Conservation (phyloP, 2,888 invertebrate genomes). For the Ectobius pallidus region DNA sequence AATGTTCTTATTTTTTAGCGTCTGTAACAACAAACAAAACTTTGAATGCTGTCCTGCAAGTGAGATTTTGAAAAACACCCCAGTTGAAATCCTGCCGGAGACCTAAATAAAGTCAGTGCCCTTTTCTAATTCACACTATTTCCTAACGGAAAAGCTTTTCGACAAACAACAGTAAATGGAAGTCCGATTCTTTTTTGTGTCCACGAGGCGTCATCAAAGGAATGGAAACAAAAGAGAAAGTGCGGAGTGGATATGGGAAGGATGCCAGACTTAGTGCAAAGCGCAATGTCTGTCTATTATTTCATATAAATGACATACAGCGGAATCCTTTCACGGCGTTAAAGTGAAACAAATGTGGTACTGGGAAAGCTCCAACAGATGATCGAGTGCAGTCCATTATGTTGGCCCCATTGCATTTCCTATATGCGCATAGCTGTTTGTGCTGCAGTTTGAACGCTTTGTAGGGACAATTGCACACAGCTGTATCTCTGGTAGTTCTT, state of each 20-base stretch:
- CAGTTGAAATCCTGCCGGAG: too few relatives aligned
- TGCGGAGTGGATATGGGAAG: not conserved
- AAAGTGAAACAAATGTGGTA: slow-evolving; percentile 5
- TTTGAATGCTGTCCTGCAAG: too few relatives aligned
- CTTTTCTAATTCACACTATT: not conserved
- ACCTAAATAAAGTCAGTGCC: too few relatives aligned
- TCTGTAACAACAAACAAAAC: too few relatives aligned
- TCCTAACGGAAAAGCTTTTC: not conserved
- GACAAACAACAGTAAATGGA: not conserved
- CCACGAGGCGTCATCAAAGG: not conserved
- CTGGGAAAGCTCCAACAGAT: not conserved
- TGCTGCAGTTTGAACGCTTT: not conserved
- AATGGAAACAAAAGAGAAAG: not conserved
- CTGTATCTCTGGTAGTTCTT: too few relatives aligned
- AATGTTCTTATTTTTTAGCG: too few relatives aligned
- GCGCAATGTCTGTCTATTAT: not conserved
- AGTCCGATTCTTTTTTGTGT: not conserved
- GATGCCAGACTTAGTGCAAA: not conserved
- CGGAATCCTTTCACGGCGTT: not conserved
- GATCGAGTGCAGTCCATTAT: not conserved
- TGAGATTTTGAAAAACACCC: too few relatives aligned
- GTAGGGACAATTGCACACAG: not conserved
- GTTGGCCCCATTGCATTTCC: not conserved
- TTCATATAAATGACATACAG: slow-evolving; percentile 1
- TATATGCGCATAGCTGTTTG: not conserved